Percentiles rank a stretch among this genome's conserved stretches.
These are phyloP conservation scores for Lacanobia oleracea DNA, from an alignment of 2,888 invertebrate species.

Conservation along the genomic window DNA sequence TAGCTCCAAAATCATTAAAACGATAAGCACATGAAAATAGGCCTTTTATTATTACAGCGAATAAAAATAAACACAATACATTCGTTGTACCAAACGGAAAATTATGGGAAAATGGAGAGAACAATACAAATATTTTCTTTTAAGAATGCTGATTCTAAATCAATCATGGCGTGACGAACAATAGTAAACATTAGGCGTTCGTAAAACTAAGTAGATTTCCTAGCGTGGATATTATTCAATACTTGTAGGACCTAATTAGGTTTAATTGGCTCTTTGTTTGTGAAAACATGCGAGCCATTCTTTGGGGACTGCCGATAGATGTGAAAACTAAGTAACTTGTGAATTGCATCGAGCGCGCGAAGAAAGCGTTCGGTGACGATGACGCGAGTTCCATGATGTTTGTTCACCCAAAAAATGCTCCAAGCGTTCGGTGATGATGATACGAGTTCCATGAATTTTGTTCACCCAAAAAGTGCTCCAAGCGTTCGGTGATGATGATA, in stretches of 20 bases:
- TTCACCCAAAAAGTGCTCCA: no score
- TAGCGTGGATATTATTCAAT: slow-evolving; percentile 3
- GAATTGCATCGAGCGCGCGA: no score
- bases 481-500: no score
- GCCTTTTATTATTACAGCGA: neutral
- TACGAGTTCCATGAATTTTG: no score
- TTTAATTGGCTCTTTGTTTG: slow-evolving; percentile 7
- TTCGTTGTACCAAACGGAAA: slow-evolving; percentile 15
- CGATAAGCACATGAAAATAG: slow-evolving; percentile 9
- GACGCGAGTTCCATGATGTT: no score
- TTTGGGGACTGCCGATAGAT: no score
- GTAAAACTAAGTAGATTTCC: slow-evolving; percentile 8
- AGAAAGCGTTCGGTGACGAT: no score
- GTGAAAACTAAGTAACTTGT: no score
- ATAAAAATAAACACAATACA: neutral
- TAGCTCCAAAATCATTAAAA: no score
- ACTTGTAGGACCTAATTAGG: slow-evolving; percentile 16
- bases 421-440: no score
- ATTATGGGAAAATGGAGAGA: slow-evolving; percentile 12
- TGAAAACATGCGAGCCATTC: no score
- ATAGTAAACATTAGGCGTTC: slow-evolving; percentile 16
- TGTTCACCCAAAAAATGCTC: no score
- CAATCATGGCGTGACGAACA: slow-evolving; percentile 34
- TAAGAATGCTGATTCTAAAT: slow-evolving; percentile 25
- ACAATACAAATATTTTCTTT: slow-evolving; percentile 26